Conservation (phyloP, 2,113 vertebrate genomes). For the Athene noctua region DNA sequence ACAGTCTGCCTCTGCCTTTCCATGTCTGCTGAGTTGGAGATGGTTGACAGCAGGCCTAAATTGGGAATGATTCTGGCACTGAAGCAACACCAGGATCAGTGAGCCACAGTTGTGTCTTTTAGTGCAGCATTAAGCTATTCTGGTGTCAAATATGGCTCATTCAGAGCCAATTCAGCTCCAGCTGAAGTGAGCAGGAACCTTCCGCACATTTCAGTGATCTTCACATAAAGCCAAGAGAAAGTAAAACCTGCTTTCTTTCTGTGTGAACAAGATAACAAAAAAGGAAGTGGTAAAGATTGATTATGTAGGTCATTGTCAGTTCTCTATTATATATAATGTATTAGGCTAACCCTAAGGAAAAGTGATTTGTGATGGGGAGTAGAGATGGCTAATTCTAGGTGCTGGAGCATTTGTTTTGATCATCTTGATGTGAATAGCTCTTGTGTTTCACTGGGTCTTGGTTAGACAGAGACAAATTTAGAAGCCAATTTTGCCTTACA, state of each 20-base stretch:
- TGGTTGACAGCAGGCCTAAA: background rate
- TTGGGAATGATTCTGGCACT: background rate
- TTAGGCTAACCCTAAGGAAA: constrained; percentile 7
- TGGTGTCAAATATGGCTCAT: background rate
- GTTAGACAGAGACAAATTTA: background rate
- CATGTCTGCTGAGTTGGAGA: background rate
- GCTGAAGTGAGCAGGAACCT: background rate
- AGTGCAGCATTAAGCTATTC: background rate
- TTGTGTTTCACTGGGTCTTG: background rate
- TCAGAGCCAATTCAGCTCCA: background rate
- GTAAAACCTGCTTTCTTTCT: background rate
- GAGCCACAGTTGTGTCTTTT: background rate
- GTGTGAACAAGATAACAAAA: background rate
- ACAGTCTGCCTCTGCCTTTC: background rate
- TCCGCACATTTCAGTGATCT: background rate
- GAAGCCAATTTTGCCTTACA: constrained; percentile 8
- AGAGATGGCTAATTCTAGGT: background rate
- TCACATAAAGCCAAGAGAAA: background rate
- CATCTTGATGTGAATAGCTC: background rate
- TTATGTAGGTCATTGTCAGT: constrained; percentile 24
- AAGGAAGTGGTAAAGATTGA: background rate
- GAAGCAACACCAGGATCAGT: background rate
- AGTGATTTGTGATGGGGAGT: background rate
- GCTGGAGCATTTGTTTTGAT: background rate
- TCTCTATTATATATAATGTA: background rate